Conservation (phyloP, 2,888 invertebrate genomes). For the Acleris literana region DNA sequence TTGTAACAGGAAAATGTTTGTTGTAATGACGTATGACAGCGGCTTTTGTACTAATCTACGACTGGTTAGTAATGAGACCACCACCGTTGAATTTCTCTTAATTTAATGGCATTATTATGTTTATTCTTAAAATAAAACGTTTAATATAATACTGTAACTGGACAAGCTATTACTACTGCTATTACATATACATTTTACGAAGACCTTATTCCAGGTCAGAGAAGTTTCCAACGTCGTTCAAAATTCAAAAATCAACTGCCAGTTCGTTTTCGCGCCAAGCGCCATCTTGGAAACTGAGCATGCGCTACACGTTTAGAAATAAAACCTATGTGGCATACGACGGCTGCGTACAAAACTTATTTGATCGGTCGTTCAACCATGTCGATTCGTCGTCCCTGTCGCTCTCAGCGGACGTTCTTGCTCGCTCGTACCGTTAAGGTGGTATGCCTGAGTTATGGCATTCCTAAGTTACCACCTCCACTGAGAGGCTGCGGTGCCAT, state of each 20-base stretch:
- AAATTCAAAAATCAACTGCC: constrained; percentile 39
- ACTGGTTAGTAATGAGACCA: constrained; percentile 21
- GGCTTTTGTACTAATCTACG: constrained; percentile 5
- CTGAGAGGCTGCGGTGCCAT: constrained; percentile 74
- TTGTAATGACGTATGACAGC: constrained; percentile 49
- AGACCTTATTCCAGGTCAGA: background rate
- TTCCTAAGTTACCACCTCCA: constrained; percentile 79
- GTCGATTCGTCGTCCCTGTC: constrained; percentile 62
- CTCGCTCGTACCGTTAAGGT: constrained; percentile 79
- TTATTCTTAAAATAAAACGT: background rate
- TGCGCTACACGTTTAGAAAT: constrained; percentile 72
- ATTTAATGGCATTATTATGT: background rate
- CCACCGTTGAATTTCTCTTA: constrained; percentile 7
- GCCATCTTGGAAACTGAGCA: constrained; percentile 68
- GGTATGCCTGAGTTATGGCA: constrained; percentile 81
- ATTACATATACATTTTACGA: too few species aligned
- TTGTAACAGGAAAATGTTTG: constrained; percentile 61
- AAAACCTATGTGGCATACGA: constrained; percentile 78
- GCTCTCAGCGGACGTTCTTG: constrained; percentile 56
- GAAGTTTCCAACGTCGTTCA: background rate
- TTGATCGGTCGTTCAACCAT: constrained; percentile 84
- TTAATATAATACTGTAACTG: too few species aligned
- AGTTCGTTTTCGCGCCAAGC: constrained; percentile 52
- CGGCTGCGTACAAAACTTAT: constrained; percentile 79
- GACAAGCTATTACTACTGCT: too few species aligned